These are phyloP conservation scores for Nibea albiflora DNA, from an alignment of 2,113 vertebrate species.

Conservation along the genomic window DNA sequence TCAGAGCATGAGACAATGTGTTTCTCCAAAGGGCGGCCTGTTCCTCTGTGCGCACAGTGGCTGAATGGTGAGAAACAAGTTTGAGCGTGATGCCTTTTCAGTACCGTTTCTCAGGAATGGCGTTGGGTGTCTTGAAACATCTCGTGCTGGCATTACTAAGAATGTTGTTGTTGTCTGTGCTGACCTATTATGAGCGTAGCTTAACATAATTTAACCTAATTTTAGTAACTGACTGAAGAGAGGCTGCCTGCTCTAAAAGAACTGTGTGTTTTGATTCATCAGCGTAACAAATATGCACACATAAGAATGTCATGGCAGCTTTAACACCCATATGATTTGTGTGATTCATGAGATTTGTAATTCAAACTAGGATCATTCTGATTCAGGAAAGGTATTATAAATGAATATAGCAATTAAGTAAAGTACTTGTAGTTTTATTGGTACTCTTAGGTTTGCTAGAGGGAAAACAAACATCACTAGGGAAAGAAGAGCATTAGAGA, in stretches of 20 bases:
- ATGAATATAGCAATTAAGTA: too few species aligned
- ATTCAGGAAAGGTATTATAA: too few species aligned
- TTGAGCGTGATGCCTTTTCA: neutral
- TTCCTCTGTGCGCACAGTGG: neutral
- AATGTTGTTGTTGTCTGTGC: neutral
- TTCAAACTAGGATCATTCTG: too few species aligned
- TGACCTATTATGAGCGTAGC: neutral
- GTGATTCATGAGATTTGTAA: too few species aligned
- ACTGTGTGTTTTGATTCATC: neutral
- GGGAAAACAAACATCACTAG: too few species aligned
- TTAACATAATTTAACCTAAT: neutral
- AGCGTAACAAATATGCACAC: too few species aligned
- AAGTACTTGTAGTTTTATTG: too few species aligned
- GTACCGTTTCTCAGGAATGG: neutral
- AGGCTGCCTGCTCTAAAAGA: neutral
- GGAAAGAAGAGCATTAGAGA: too few species aligned
- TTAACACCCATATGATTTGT: too few species aligned
- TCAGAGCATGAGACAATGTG: neutral
- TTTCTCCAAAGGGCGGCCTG: neutral
- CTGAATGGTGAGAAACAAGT: neutral
- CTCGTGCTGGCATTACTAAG: neutral
- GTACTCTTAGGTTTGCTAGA: too few species aligned
- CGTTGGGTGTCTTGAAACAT: neutral
- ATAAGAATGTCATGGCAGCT: too few species aligned
- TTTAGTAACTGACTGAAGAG: neutral